Evolutionary conservation across 2,113 vertebrate species (phyloP).

Genomic region (Coptodon rendalli): DNA sequence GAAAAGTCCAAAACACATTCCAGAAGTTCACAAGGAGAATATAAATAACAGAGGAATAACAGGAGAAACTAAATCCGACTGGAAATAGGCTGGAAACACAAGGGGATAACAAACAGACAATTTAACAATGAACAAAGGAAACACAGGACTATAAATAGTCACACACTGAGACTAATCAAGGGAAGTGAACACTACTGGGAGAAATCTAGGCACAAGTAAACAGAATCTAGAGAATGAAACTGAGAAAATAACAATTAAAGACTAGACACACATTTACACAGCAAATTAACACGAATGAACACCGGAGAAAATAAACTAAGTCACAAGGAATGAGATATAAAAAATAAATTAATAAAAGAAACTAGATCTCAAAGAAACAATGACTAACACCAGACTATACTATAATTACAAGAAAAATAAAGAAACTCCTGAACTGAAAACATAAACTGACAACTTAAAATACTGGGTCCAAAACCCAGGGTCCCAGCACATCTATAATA

Average conservation of each 20-base stretch:
- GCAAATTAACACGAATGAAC: not conserved
- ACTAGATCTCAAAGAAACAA: not conserved
- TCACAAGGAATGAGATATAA: not conserved
- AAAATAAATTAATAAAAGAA: not conserved
- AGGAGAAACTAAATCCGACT: not conserved
- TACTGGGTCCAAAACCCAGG: not conserved
- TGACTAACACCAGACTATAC: not conserved
- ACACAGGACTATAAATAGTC: not conserved
- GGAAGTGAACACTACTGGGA: not conserved
- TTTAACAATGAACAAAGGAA: not conserved
- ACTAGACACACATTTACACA: not conserved
- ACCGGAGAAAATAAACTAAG: not conserved
- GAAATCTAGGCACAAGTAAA: not conserved
- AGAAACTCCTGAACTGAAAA: not conserved
- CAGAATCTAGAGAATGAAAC: not conserved
- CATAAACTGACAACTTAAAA: not conserved
- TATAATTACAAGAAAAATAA: not conserved
- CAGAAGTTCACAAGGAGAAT: not conserved
- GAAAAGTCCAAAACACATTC: not conserved
- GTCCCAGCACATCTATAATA: not conserved
- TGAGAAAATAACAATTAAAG: not conserved
- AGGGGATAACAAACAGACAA: not conserved
- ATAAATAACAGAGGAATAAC: not conserved
- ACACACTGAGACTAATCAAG: not conserved
- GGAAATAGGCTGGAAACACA: not conserved